Evolutionary conservation across 2,113 vertebrate genomes (phyloP), one percentile per base, ranked within the genome.

Genomic region (Choloepus hoffmanni): DNA sequence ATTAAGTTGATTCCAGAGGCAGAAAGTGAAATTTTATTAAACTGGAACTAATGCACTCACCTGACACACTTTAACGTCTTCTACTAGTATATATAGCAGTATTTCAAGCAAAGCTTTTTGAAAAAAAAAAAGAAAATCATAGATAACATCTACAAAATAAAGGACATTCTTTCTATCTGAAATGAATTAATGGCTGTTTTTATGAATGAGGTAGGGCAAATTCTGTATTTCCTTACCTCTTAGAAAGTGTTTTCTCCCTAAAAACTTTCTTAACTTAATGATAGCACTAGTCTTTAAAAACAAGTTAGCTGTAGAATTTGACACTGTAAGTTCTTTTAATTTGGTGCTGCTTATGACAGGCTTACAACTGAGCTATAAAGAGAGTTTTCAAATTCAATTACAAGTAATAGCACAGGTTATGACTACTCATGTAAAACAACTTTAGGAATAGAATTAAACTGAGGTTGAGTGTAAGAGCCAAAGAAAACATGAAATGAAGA

Each of bases 131-230:
- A 94, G 1, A 0, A n/a, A 30, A 63, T 85, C 0, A 1, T 55
- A 81, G 36, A 63, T 68, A 77, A 24, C 0, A 60, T 2, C 0
- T 58, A 53, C 19, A 0, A 79, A 1, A 0, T 33, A 16, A 85
- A 88, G 79, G 79, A 4, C 1, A 53, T 63, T 43, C 0, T 1
- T 90, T 94, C 0, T 4, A 81, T 43, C 23, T 63, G 7, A 97
- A 90, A 78, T 74, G 45, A 43, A 87, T 94, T 70, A 83, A 48
- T 19, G 65, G 0, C 0, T 90, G 33, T 0, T 2, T 68, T 95
- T 93, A 2, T 85, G 73, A 94, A 43, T 48, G 7, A 62, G 24
- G 15, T 33, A 7, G 9, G 16, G 8, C 18, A 81, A 77, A 3
- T 33, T 63, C 2, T 86, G 9, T 87, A 36, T 33, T 60, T 40